phyloP scores from a whole-genome alignment of 2,888 invertebrate genomes.

The Acholoe squamosa region DNA sequence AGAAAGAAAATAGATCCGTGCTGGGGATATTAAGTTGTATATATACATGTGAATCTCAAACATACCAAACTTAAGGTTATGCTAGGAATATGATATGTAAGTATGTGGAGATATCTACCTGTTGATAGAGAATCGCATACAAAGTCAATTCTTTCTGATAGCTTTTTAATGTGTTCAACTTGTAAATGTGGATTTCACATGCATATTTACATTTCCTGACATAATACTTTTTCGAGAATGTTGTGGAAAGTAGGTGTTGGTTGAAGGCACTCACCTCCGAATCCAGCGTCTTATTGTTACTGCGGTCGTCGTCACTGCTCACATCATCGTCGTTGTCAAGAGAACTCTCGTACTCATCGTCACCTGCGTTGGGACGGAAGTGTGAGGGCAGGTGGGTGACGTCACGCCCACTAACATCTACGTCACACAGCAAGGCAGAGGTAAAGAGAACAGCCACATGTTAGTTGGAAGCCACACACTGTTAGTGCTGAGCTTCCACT shows the following conservation, averaged over 20 bases:
- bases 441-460: constrained; percentile 45
- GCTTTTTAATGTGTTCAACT: no score
- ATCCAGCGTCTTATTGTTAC: constrained; percentile 64
- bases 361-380: constrained; percentile 65
- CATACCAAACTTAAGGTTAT: no score
- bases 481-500: neutral
- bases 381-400: constrained; percentile 52
- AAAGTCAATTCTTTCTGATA: no score
- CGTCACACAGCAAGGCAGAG: constrained; percentile 39
- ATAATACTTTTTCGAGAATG: no score
- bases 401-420: constrained; percentile 44
- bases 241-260: neutral
- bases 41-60: no score
- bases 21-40: no score
- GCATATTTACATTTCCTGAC: no score
- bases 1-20: no score
- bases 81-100: no score
- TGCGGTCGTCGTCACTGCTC: constrained; percentile 79
- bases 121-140: no score
- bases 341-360: constrained; percentile 78
- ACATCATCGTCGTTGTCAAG: constrained; percentile 82
- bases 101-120: no score
- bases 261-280: constrained; percentile 67
- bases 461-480: constrained; percentile 1
- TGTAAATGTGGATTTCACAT: no score